Evolutionary conservation across 2,888 invertebrate genomes (phyloP), one percentile per base, ranked within the genome.

Genomic region (Agriopis leucophaearia): DNA sequence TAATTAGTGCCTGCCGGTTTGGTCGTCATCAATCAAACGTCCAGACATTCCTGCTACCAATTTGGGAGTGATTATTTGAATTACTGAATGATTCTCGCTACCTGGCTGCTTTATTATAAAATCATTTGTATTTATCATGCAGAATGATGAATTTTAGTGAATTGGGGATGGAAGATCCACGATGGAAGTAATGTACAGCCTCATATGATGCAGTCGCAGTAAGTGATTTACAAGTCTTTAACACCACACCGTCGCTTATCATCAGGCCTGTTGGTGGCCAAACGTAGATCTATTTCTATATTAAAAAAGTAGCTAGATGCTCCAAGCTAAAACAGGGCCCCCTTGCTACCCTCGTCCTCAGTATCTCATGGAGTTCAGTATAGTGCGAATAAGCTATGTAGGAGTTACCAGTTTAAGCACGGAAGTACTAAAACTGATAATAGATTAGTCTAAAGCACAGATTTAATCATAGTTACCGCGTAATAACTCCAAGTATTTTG

Each of bases 11-110:
- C 48, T 27, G 36, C 55, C 42, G 38, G 51, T 38, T 47, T 47
- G 36, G 54, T 35, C 50, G 38, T 40, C 71, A 69, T 72, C 66
- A 69, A 70, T 73, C 74, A 73, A 65, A 68, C 48, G 55, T 60
- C n/a, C 62, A 51, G 60, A 69, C 66, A 64, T 69, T 64, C 65
- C 69, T 42, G 58, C 64, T 66, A 15, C 69, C 69, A 63, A 71
- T 69, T 64, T 63, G 62, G 65, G 45, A 60, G 62, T 64, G 56
- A 69, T 69, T 69, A 66, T 61, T 66, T 60, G 60, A 65, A 65
- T 55, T 65, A 60, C 59, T 59, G 59, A 65, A 60, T 55, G 65
- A 58, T 55, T 47, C 60, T 35, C 15, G 65, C 54, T 60, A 65
- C 65, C 55, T 60, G 64, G 16, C 54, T 40, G 47, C 40, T 48